Evolutionary conservation across 2,113 vertebrate species (phyloP).

Genomic region (Ovis aries): ARS-UI_Ramb_v3.0 NC_056080.1:83247001-83247500

Average conservation of each 20-base stretch:
- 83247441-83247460: background rate
- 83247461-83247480: background rate
- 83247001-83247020: background rate
- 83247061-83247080: background rate
- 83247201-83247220: background rate
- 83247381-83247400: background rate
- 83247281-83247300: background rate
- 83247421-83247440: background rate
- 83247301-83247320: background rate
- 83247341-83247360: background rate
- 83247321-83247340: slow-evolving; percentile 11
- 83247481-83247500: background rate
- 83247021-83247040: background rate
- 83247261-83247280: background rate
- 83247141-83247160: background rate
- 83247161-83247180: background rate
- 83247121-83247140: background rate
- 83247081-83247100: background rate
- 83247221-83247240: background rate
- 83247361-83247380: background rate
- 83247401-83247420: background rate
- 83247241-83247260: background rate
- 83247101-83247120: background rate
- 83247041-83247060: background rate
- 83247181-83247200: background rate